Evolutionary conservation across 2,888 invertebrate genomes (phyloP).

Genomic region (Tipula vernalis): DNA sequence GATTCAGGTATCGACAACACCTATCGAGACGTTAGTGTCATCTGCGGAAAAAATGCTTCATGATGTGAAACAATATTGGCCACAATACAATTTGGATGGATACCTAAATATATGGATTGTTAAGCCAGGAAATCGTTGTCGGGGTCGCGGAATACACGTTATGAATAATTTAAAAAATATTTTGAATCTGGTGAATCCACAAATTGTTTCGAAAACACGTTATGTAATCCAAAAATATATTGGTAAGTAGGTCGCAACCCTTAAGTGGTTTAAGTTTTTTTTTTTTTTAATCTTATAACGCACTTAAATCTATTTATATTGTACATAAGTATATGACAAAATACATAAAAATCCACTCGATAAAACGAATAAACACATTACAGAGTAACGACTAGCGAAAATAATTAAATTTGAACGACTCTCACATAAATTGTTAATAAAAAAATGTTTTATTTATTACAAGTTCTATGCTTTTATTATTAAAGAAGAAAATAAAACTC

Average conservation of each 20-base stretch:
- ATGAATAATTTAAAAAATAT: slow-evolving; percentile 81
- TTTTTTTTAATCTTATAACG: too few relatives aligned
- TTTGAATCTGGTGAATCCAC: slow-evolving; percentile 53
- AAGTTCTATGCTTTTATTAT: too few relatives aligned
- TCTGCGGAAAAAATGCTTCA: slow-evolving; percentile 49
- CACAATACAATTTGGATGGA: slow-evolving; percentile 75
- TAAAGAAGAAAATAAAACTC: too few relatives aligned
- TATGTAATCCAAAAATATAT: slow-evolving; percentile 94
- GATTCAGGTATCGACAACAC: slow-evolving; percentile 32
- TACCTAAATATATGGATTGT: slow-evolving; percentile 86
- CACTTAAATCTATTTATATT: too few relatives aligned
- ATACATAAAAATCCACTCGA: too few relatives aligned
- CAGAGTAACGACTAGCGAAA: too few relatives aligned
- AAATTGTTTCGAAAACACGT: slow-evolving; percentile 55
- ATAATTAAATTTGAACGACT: too few relatives aligned
- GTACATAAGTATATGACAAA: too few relatives aligned
- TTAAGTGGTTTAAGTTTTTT: too few relatives aligned
- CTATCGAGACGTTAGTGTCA: slow-evolving; percentile 24
- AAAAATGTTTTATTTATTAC: too few relatives aligned
- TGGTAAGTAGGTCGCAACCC: slow-evolving; percentile 42
- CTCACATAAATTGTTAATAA: too few relatives aligned
- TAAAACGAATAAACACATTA: too few relatives aligned
- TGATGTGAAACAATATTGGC: slow-evolving; percentile 59
- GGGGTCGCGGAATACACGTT: slow-evolving; percentile 80
- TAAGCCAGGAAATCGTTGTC: slow-evolving; percentile 87